Evolutionary conservation across 2,888 invertebrate genomes (phyloP).

Genomic region (Eurytoma californica): DNA sequence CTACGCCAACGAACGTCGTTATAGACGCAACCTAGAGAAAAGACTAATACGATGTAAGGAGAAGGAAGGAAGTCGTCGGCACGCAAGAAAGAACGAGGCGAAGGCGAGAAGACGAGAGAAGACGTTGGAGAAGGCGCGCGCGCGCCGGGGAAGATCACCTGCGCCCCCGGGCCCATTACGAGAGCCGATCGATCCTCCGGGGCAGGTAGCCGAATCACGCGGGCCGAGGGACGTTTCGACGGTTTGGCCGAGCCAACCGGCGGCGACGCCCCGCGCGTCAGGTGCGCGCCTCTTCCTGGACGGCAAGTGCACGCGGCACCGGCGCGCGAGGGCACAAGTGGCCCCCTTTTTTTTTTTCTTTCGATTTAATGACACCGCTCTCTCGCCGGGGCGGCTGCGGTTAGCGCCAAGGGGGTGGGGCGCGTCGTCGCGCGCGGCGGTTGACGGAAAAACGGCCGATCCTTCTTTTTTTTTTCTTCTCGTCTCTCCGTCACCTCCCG

Average conservation of each 20-base stretch:
- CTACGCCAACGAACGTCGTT: too few species aligned
- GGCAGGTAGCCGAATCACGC: conserved; percentile 18
- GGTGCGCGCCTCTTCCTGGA: conserved; percentile 72
- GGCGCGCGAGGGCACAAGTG: conserved; percentile 32
- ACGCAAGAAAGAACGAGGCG: not conserved
- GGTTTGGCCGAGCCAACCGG: conserved; percentile 45
- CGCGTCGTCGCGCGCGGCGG: not conserved
- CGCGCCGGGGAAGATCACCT: conserved; percentile 54
- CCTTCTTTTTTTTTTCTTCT: not conserved
- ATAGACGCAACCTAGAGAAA: too few species aligned
- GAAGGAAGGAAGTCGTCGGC: conserved; percentile 35
- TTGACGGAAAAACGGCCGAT: not conserved
- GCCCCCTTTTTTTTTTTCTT: conserved; percentile 59
- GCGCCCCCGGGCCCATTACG: conserved; percentile 49
- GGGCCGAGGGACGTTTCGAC: conserved; percentile 51
- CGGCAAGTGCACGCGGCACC: conserved; percentile 68
- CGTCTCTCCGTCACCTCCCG: not conserved
- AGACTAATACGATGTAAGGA: not conserved
- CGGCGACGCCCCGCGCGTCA: conserved; percentile 62
- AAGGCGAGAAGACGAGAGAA: conserved; percentile 12
- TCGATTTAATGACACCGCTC: conserved; percentile 70
- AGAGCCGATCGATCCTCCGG: conserved; percentile 48
- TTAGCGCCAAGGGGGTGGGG: not conserved
- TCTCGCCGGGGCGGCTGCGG: not conserved
- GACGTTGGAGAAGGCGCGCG: conserved; percentile 42